A percentile compares a stretch with the other conserved stretches of the same genome.
Conservation (phyloP, 2,888 invertebrate species). For the Hermaeophaga mercurialis region DNA sequence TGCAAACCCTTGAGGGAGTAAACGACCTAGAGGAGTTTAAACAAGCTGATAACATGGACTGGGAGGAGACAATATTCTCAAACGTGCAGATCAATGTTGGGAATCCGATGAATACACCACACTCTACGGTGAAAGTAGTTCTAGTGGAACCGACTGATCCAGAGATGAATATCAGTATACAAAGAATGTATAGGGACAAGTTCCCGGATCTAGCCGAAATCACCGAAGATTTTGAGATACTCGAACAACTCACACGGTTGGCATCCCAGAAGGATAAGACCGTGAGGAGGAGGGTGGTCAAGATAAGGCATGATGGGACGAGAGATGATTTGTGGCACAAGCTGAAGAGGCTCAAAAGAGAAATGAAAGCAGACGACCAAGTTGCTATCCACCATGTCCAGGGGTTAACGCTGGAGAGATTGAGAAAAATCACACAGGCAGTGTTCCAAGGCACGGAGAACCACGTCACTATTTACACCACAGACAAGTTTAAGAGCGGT, state of each 20-base stretch:
- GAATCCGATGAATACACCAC: not conserved
- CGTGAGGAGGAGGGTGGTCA: too few species aligned
- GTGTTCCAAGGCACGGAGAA: not conserved
- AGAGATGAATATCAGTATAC: constrained; percentile 17
- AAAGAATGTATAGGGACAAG: constrained; percentile 20
- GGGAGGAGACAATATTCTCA: not conserved
- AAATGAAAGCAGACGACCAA: not conserved
- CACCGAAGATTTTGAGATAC: constrained; percentile 8
- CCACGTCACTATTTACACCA: not conserved
- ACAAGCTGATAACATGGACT: not conserved
- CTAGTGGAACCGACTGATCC: constrained; percentile 18
- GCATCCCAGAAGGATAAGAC: not conserved
- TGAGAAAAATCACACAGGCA: not conserved
- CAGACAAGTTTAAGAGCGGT: not conserved
- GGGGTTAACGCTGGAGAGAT: too few species aligned
- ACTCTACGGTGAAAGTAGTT: constrained; percentile 11
- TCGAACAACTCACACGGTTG: not conserved
- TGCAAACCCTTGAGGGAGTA: not conserved
- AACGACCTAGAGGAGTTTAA: not conserved
- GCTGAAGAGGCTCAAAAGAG: not conserved
- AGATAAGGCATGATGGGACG: too few species aligned
- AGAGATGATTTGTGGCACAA: too few species aligned
- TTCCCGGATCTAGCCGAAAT: constrained; percentile 19
- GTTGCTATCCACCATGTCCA: not conserved
- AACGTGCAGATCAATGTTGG: not conserved